Conservation (phyloP, 1,140 invertebrate genomes). For the Mylabris phalerata region DNA sequence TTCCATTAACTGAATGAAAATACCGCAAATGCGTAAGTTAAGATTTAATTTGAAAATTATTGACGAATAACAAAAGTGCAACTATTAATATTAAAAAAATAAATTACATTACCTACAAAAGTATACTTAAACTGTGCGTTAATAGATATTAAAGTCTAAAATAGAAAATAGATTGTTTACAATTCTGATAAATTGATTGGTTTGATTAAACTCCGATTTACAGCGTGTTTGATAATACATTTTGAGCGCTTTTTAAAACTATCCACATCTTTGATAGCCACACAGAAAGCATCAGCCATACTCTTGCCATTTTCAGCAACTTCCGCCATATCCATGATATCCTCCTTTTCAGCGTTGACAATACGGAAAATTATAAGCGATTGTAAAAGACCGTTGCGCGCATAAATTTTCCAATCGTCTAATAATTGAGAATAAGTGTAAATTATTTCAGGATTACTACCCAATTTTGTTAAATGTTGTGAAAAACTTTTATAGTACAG, state of each 20-base stretch:
- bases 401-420: constrained; percentile 16
- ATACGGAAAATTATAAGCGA: not conserved
- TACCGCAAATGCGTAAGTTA: too few species aligned
- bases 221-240: not conserved
- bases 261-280: not conserved
- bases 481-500: constrained; percentile 48
- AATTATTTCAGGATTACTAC: constrained; percentile 41
- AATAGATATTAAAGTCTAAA: too few species aligned
- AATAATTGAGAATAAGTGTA: constrained; percentile 38
- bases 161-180: not conserved
- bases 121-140: too few species aligned
- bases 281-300: not conserved
- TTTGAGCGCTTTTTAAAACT: not conserved
- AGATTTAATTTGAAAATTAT: too few species aligned
- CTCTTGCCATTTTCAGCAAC: not conserved
- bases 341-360: not conserved
- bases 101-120: too few species aligned
- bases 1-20: too few species aligned
- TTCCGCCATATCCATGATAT: too few species aligned
- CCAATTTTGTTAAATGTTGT: constrained; percentile 38
- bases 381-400: not conserved
- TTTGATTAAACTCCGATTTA: constrained; percentile 1
- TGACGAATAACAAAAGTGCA: too few species aligned
- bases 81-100: too few species aligned
- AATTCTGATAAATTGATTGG: too few species aligned